Evolutionary conservation across 2,888 invertebrate species (phyloP).

Genomic region (Mythimna loreyi): DNA sequence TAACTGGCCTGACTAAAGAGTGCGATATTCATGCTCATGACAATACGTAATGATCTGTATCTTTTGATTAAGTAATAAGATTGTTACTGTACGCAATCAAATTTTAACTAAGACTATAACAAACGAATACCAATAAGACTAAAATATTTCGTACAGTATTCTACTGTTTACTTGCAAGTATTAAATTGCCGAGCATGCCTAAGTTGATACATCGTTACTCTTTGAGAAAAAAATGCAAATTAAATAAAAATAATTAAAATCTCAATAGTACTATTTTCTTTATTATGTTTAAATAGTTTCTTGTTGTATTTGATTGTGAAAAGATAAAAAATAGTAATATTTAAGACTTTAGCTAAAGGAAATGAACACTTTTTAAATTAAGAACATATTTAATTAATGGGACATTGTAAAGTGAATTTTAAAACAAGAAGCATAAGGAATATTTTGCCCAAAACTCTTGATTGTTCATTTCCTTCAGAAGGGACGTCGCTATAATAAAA

Average conservation of each 20-base stretch:
- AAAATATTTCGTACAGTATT: conserved; percentile 31
- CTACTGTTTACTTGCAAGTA: conserved; percentile 50
- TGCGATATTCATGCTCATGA: conserved; percentile 63
- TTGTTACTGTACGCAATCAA: conserved; percentile 36
- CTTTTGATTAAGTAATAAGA: conserved; percentile 32
- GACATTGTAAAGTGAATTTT: background rate
- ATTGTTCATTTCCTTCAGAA: conserved; percentile 51
- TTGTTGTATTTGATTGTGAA: background rate
- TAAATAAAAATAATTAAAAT: conserved; percentile 26
- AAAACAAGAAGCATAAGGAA: fast-evolving
- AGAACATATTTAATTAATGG: background rate
- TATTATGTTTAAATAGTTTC: background rate
- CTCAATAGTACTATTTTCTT: conserved; percentile 54
- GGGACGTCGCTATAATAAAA: conserved; percentile 52
- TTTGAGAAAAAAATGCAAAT: conserved; percentile 50
- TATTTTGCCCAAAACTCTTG: background rate
- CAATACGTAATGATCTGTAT: conserved; percentile 46
- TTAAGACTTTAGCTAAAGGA: conserved; percentile 46
- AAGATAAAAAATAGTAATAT: conserved; percentile 54
- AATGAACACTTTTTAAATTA: conserved; percentile 34
- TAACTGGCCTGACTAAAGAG: conserved; percentile 47
- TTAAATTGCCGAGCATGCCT: conserved; percentile 61
- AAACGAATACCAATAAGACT: conserved; percentile 39
- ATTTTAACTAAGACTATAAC: conserved; percentile 47
- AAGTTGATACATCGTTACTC: conserved; percentile 35